Conservation (phyloP, 1,140 invertebrate genomes). For the Leguminivora glycinivorella region DNA sequence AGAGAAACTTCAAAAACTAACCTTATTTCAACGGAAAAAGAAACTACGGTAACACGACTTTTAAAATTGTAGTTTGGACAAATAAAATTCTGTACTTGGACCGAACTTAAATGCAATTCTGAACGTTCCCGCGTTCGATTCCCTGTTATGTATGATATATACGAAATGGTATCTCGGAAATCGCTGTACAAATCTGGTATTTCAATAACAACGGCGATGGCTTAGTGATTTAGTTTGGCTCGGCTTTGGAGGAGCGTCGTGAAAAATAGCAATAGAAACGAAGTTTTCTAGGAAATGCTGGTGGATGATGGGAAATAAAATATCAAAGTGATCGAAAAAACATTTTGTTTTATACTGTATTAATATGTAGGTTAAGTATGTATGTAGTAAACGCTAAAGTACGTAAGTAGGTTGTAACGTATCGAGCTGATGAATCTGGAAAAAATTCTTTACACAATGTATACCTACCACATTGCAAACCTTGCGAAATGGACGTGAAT, state of each 20-base stretch:
- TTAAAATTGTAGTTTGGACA: slow-evolving; percentile 16
- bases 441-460: too few species aligned
- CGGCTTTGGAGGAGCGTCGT: neutral
- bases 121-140: slow-evolving; percentile 16
- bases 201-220: slow-evolving; percentile 22
- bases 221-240: slow-evolving; percentile 25
- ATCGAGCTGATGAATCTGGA: too few species aligned
- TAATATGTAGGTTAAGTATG: too few species aligned
- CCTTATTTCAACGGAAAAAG: neutral
- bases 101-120: slow-evolving; percentile 27
- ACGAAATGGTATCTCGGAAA: slow-evolving; percentile 19
- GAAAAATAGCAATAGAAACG: neutral
- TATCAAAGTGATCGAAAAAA: too few species aligned
- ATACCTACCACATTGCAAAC: too few species aligned
- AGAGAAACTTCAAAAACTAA: neutral
- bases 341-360: too few species aligned
- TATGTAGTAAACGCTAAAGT: too few species aligned
- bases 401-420: too few species aligned
- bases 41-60: neutral
- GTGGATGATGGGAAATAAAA: neutral
- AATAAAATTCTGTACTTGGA: slow-evolving; percentile 18
- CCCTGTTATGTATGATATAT: slow-evolving; percentile 19
- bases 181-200: slow-evolving; percentile 16
- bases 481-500: too few species aligned
- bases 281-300: neutral